phyloP scores from a whole-genome alignment of 2,888 invertebrate species.

The Drosophila pegasa region DNA sequence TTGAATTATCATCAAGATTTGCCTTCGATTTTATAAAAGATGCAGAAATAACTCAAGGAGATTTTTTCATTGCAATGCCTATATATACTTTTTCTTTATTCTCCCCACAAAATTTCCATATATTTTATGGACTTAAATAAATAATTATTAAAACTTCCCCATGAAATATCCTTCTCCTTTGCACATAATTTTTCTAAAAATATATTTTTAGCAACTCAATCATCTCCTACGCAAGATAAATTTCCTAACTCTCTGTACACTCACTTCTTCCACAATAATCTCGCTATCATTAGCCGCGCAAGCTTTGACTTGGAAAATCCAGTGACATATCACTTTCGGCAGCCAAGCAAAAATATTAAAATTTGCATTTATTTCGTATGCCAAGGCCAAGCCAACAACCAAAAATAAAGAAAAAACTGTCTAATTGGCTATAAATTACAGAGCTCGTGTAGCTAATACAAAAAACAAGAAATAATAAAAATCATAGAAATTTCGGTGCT shows the following conservation, averaged over 20 bases:
- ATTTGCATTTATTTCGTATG: neutral
- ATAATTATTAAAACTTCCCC: too few relatives aligned
- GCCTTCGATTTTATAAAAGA: too few relatives aligned
- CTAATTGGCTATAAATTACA: slow-evolving; percentile 5
- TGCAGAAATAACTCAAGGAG: too few relatives aligned
- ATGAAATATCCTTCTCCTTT: too few relatives aligned
- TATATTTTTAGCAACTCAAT: too few relatives aligned
- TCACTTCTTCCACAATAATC: neutral
- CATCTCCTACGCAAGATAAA: neutral
- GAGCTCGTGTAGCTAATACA: neutral
- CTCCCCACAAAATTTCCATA: too few relatives aligned
- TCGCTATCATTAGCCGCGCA: neutral
- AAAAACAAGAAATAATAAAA: slow-evolving; percentile 1
- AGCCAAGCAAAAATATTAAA: neutral
- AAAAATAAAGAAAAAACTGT: neutral
- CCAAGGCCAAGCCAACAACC: neutral
- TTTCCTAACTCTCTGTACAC: neutral
- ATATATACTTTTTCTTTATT: too few relatives aligned
- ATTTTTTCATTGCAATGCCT: too few relatives aligned
- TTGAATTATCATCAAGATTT: too few relatives aligned
- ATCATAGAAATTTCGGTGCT: slow-evolving; percentile 22
- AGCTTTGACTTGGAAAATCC: neutral
- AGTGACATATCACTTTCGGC: neutral
- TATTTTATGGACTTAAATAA: too few relatives aligned
- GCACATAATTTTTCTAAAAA: too few relatives aligned